These are phyloP conservation scores for Atrina japonica DNA, from an alignment of 2,888 invertebrate species.

Conservation along the genomic window DNA sequence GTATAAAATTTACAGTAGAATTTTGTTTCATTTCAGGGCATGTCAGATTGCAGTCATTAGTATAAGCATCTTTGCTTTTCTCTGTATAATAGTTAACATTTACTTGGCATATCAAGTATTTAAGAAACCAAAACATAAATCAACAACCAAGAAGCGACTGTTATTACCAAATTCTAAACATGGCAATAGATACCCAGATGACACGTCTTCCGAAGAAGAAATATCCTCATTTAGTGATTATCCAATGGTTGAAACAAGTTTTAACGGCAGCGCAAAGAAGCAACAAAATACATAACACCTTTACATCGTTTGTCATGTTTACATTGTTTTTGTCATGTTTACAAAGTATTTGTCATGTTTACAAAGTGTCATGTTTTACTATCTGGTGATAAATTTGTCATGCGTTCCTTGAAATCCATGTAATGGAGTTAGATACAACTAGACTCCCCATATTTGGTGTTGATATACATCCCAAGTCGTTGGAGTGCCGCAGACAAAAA, in stretches of 20 bases:
- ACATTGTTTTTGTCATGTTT: no score
- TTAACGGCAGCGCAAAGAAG: slow-evolving; percentile 1
- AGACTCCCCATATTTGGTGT: no score
- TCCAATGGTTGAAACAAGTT: slow-evolving; percentile 37
- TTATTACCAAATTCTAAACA: slow-evolving; percentile 22
- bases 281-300: no score
- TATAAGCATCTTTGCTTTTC: slow-evolving; percentile 49
- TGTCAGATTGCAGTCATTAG: slow-evolving; percentile 48
- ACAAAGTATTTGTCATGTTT: no score
- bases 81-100: slow-evolving; percentile 60
- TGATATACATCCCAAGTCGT: no score
- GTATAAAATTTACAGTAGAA: background rate
- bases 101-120: slow-evolving; percentile 56
- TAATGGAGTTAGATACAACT: no score
- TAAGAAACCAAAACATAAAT: slow-evolving; percentile 35
- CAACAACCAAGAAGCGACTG: slow-evolving; percentile 13
- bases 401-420: no score
- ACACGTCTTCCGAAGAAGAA: slow-evolving; percentile 25
- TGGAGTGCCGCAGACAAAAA: no score
- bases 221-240: slow-evolving; percentile 43
- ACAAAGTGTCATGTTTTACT: no score
- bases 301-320: no score
- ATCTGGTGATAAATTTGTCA: no score
- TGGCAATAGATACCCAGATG: slow-evolving; percentile 11
- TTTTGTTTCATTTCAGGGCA: slow-evolving; percentile 53